Evolutionary conservation across 2,888 invertebrate genomes (phyloP).

Genomic region (Pandemis heparana): DNA sequence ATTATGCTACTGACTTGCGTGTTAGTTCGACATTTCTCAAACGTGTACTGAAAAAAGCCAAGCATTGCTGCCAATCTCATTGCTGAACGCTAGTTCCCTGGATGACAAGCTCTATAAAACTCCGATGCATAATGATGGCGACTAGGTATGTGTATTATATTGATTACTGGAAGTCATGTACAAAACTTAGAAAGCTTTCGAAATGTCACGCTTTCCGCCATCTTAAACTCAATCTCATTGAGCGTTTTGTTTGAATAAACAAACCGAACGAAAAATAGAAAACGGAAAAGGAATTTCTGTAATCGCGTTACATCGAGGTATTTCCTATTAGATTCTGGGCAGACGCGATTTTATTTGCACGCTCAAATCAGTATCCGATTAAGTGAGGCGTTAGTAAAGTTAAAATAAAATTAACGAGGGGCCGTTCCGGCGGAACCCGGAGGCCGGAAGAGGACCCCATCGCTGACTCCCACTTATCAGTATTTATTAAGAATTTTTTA

Average conservation of each 20-base stretch:
- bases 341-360: conserved; percentile 29
- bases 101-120: too few relatives aligned
- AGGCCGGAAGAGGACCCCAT: conserved; percentile 71
- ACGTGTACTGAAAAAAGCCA: too few relatives aligned
- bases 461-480: conserved; percentile 71
- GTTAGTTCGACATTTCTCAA: background rate
- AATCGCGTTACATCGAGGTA: conserved; percentile 10
- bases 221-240: background rate
- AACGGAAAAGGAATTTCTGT: conserved; percentile 9
- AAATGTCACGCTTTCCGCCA: background rate
- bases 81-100: too few relatives aligned
- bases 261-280: background rate
- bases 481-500: conserved; percentile 71
- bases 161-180: background rate
- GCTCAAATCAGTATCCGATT: conserved; percentile 64
- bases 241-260: background rate
- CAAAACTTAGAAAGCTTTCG: background rate
- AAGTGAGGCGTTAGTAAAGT: conserved; percentile 65
- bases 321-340: conserved; percentile 33
- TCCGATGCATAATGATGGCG: too few relatives aligned
- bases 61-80: too few relatives aligned
- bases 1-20: background rate
- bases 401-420: conserved; percentile 82
- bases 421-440: conserved; percentile 72
- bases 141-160: too few relatives aligned